Conservation (phyloP, 2,113 vertebrate species). For the Oxyruncus cristatus region DNA sequence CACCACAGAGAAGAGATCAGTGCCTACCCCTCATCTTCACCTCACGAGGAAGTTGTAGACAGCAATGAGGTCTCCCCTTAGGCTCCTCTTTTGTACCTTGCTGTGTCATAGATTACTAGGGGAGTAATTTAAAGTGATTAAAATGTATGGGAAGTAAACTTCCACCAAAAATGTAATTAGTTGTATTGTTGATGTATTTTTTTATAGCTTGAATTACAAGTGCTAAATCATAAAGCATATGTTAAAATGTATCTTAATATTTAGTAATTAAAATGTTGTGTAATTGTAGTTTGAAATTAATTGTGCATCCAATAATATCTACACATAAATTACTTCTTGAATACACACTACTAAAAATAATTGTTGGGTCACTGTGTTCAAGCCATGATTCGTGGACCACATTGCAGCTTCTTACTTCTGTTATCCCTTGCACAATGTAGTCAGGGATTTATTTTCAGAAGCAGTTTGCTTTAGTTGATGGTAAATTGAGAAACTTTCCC, state of each 20-base stretch:
- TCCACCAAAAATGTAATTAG: constrained; percentile 16
- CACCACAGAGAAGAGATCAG: not conserved
- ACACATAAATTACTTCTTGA: constrained; percentile 23
- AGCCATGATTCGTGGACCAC: constrained; percentile 35
- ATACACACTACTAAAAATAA: constrained; percentile 10
- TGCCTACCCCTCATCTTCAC: not conserved
- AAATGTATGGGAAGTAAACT: constrained; percentile 26
- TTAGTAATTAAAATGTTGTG: constrained; percentile 42
- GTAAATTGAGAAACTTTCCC: constrained; percentile 45
- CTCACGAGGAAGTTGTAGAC: not conserved
- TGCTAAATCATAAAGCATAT: not conserved
- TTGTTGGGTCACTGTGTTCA: constrained; percentile 6
- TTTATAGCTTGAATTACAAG: constrained; percentile 27
- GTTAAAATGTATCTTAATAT: constrained; percentile 11
- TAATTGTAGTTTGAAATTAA: constrained; percentile 44
- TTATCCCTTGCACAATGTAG: constrained; percentile 12
- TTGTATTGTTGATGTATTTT: constrained; percentile 4
- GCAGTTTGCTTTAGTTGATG: not conserved
- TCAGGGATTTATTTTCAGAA: constrained; percentile 60
- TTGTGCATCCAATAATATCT: not conserved
- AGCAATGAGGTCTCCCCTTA: not conserved
- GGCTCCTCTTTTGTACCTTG: not conserved
- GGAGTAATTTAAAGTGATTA: constrained; percentile 29
- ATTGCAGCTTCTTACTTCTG: constrained; percentile 10
- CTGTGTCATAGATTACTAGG: not conserved